Base-by-base conservation (phyloP, 1,140 invertebrate genomes). In the Coenobita brevimanus region DNA sequence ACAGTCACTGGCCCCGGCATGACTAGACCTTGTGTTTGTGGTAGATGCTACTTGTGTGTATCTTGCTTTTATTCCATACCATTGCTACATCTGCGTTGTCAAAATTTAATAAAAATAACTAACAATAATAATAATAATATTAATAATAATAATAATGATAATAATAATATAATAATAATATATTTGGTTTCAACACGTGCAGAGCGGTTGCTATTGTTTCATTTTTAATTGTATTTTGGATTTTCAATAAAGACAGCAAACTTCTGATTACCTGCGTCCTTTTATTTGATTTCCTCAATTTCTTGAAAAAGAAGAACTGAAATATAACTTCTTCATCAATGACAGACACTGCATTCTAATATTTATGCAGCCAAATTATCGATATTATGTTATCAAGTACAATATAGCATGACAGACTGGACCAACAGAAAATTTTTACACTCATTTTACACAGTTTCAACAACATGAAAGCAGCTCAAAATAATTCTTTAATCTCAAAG, bases 171-270 rank as follows among this genome's bases (percentile, higher is more conserved):
- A 50, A 50, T 50, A 69, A 82, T 43, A 75, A 2, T 17, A 73
- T 67, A 43, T 21, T 87, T 67, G 62, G 60, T 57, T 80, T 71
- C 64, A 79, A 87, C 84, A 87, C 71, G 84, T 87, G 76, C 76
- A 87, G 82, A 85, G 78, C 79, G 69, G 84, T 87, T 87, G 76
- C 78, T 64, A 81, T 87, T 87, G 84, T 87, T 87, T 87, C 38
- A 81, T 87, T 87, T 87, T 80, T 78, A 87, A 80, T 76, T 87
- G 84, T 87, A 87, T 80, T 87, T 86, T 87, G 80, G 84, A 87
- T 87, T 87, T 87, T 87, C 84, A 87, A 87, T 87, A 87, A 87
- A 87, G 84, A 87, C 80, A 71, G 84, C 84, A 64, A 67, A 87
- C 84, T 87, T 87, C 76, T 87, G 84, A 87, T 87, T 87, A 87